Conservation (phyloP, 2,888 invertebrate species). For the Leucania comma region DNA sequence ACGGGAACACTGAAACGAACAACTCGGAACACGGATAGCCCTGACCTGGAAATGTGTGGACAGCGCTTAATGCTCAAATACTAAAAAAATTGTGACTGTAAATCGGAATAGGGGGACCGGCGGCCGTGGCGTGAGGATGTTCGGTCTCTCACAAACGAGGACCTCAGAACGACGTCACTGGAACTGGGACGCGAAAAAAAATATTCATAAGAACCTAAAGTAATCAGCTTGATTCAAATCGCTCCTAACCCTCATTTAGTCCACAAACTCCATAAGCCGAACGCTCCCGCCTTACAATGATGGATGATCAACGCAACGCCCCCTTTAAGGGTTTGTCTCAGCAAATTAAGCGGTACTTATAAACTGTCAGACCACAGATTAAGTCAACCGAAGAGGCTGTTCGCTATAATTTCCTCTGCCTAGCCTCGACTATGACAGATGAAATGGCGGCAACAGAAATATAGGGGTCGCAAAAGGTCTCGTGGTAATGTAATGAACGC, state of each 20-base stretch:
- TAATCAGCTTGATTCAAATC: background rate
- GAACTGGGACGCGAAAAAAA: too few relatives aligned
- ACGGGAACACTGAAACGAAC: too few relatives aligned
- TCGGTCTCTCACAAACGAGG: too few relatives aligned
- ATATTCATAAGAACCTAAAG: too few relatives aligned
- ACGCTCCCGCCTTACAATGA: conserved; percentile 66
- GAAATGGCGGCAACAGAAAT: conserved; percentile 41
- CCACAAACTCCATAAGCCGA: conserved; percentile 34
- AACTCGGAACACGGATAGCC: too few relatives aligned
- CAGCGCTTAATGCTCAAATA: too few relatives aligned
- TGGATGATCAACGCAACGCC: conserved; percentile 68
- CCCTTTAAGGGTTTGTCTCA: conserved; percentile 63
- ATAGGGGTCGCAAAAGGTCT: conserved; percentile 57
- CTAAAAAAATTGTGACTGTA: too few relatives aligned
- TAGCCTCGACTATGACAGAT: conserved; percentile 61
- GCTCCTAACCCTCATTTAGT: background rate
- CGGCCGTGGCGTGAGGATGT: too few relatives aligned
- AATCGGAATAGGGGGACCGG: too few relatives aligned
- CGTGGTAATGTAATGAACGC: conserved; percentile 42
- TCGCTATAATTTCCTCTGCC: conserved; percentile 59
- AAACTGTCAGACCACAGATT: conserved; percentile 66
- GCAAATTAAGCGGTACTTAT: conserved; percentile 70
- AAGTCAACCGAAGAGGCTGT: conserved; percentile 52
- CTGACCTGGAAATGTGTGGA: too few relatives aligned
- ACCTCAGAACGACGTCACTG: too few relatives aligned